These are phyloP conservation scores for Tragelaphus strepsiceros DNA, from an alignment of 2,113 vertebrate genomes.

Conservation along the genomic window DNA sequence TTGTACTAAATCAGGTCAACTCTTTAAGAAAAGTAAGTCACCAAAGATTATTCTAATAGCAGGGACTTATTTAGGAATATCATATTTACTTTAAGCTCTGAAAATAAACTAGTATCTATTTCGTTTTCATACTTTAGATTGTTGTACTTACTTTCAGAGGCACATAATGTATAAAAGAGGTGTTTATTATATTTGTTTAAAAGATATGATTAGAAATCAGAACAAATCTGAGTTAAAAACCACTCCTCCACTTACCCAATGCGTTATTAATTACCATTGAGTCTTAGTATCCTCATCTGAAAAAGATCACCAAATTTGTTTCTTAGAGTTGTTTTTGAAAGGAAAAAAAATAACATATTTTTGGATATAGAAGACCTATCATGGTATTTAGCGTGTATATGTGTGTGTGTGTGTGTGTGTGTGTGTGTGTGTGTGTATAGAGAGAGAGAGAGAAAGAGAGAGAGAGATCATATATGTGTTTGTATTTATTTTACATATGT, in stretches of 20 bases:
- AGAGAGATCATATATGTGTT: background rate
- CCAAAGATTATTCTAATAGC: background rate
- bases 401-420: background rate
- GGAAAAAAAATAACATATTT: background rate
- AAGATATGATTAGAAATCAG: background rate
- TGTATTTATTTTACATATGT: background rate
- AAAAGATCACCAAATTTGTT: background rate
- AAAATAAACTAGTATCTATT: background rate
- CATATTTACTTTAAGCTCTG: background rate
- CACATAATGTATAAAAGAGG: background rate
- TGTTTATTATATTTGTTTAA: background rate
- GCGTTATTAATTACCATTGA: background rate
- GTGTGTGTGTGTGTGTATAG: too few relatives aligned
- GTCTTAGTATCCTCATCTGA: background rate
- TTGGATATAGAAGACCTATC: background rate
- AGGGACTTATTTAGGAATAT: background rate
- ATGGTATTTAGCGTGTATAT: background rate
- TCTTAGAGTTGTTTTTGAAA: background rate
- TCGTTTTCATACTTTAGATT: background rate
- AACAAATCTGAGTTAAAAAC: background rate
- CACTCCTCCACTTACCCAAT: background rate
- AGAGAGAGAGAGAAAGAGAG: rapidly evolving
- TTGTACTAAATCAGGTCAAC: background rate
- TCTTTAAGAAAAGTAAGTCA: background rate
- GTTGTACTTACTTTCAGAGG: background rate